These are phyloP conservation scores for Melanocharis versteri DNA, from an alignment of 2,113 vertebrate genomes.

Conservation along the genomic window DNA sequence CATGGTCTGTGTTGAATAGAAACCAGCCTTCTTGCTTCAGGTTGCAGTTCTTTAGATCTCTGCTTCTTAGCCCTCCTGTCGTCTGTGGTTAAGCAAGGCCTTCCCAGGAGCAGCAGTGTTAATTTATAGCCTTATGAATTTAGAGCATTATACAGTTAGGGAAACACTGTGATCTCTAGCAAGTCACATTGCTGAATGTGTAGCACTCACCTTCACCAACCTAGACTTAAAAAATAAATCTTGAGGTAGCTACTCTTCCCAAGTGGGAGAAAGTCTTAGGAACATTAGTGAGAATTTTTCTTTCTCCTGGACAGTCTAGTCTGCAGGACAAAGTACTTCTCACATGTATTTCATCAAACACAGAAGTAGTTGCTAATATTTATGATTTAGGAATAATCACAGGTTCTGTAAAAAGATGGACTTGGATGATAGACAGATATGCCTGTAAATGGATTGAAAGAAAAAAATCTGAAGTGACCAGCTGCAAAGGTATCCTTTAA, in stretches of 20 bases:
- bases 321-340: not conserved
- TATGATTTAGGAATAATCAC: not conserved
- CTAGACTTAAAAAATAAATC: not conserved
- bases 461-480: not conserved
- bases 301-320: not conserved
- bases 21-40: not conserved
- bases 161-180: not conserved
- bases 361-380: not conserved
- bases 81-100: not conserved
- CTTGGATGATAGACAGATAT: not conserved
- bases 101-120: not conserved
- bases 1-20: not conserved
- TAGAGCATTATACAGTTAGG: not conserved
- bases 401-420: not conserved
- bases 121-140: not conserved
- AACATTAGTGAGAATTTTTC: not conserved
- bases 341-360: not conserved
- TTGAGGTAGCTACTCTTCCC: not conserved
- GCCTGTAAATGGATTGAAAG: not conserved
- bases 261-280: not conserved
- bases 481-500: not conserved
- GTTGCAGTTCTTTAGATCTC: not conserved
- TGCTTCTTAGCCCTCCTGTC: not conserved
- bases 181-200: not conserved
- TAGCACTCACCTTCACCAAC: not conserved